Base-by-base conservation (phyloP, 2,888 invertebrate genomes). In the Pherbina coryleti region DNA sequence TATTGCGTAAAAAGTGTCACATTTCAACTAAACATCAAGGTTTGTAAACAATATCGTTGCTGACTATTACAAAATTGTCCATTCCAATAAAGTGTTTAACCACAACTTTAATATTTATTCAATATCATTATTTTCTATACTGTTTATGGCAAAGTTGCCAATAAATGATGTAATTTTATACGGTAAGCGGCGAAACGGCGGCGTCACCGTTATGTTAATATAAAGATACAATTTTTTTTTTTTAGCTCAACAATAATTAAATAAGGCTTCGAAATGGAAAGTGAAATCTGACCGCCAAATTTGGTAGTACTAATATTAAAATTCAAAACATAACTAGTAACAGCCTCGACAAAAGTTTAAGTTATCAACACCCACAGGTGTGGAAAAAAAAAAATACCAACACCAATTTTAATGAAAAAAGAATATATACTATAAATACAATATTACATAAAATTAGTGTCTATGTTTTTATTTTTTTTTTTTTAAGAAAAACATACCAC, bases 401-500 rank as follows among this genome's bases (percentile, higher is more conserved):
- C 1, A 11, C 31, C 22, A 25, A 60, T 22, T 11, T 57, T 67
- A 34, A n/a, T 31, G n/a, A 14, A 22, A 11, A n/a, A 66, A 7
- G 9, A 8, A 31, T 66, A 73, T 19, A 28, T 14, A 74, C 17
- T n/a, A 64, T 37, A 34, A 19, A 2, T 9, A 28, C 8, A 37
- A 37, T 37, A 37, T 8, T 37, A 8, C 8, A 8, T 37, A 37
- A 37, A 5, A 31, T 31, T 4, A 37, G 7, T 7, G 37, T 37
- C 7, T 37, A 1, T 8, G 5, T 37, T 37, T 37, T 37, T 37
- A 8, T 3, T 37, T 37, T 37, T 37, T 5, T 37, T 37, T 37
- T 37, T 37, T 8, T 5, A 37, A 37, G 7, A 8, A 19, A 5
- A 69, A 91, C 93, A 92, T 90, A 94, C 94, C 94, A 87, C 93